phyloP scores from a whole-genome alignment of 2,797 vertebrate species.

The Zalophus californianus region DNA sequence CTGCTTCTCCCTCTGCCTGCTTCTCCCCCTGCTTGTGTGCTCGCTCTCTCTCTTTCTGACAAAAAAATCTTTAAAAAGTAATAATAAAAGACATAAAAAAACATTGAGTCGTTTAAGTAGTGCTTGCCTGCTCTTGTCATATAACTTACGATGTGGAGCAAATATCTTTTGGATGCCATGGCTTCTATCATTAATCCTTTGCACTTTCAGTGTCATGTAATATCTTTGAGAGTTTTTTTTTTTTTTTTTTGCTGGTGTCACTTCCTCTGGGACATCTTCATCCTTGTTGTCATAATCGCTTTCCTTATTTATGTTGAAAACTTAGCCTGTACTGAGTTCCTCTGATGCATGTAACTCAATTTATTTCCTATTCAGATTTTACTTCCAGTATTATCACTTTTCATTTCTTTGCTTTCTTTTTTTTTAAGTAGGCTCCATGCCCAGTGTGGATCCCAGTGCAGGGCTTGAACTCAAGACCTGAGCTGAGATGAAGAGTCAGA shows the following conservation, averaged over 20 bases:
- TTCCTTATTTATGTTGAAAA: background rate
- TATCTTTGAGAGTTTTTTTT: background rate
- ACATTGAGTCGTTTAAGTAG: background rate
- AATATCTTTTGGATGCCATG: background rate
- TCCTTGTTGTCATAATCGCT: background rate
- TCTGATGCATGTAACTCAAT: background rate
- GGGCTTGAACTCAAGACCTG: background rate
- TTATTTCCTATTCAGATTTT: conserved; percentile 21
- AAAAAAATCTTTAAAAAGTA: background rate
- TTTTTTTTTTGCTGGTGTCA: background rate
- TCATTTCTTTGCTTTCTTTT: background rate
- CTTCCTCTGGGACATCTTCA: background rate
- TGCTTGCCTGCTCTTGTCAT: background rate
- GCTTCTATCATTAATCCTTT: background rate
- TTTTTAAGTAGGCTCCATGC: background rate
- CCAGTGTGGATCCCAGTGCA: background rate
- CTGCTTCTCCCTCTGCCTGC: background rate
- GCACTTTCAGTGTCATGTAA: background rate
- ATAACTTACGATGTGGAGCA: background rate
- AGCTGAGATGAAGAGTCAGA: background rate
- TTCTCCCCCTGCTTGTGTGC: no score
- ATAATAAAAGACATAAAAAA: background rate
- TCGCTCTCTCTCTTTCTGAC: background rate
- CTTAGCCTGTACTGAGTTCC: background rate
- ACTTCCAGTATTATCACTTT: background rate